These are phyloP conservation scores for Achatina immaculata DNA, from an alignment of 1,140 invertebrate genomes.

Conservation along the genomic window DNA sequence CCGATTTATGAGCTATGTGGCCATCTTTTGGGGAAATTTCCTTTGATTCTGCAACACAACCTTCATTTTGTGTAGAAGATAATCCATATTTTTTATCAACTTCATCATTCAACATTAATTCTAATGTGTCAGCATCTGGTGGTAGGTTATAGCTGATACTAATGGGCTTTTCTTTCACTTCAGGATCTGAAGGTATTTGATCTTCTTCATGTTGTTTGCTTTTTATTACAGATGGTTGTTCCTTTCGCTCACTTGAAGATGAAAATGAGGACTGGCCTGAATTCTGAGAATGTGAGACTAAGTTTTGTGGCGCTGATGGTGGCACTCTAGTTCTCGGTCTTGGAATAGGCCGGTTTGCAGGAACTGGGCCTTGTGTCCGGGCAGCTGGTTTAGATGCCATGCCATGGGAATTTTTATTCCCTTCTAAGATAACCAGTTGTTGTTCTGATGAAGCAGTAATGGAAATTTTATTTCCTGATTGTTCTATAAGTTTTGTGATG, in stretches of 20 bases:
- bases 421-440: background rate
- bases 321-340: background rate
- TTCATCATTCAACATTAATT: constrained; percentile 30
- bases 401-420: background rate
- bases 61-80: background rate
- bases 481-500: background rate
- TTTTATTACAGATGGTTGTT: background rate
- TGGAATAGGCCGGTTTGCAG: background rate
- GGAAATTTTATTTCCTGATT: background rate
- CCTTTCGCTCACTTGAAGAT: background rate
- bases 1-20: background rate
- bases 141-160: background rate
- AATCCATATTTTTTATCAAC: constrained; percentile 36
- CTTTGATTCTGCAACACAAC: background rate
- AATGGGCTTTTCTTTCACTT: background rate
- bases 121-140: constrained; percentile 25
- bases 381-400: background rate
- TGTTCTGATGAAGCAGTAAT: background rate
- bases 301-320: background rate
- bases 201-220: background rate
- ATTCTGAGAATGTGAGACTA: background rate
- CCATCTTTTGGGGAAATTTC: background rate
- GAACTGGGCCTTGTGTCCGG: background rate
- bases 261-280: background rate
- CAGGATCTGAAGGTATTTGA: background rate